These are phyloP conservation scores for Zaprionus gabonicus DNA, from an alignment of 1,140 invertebrate species.

Conservation along the genomic window DNA sequence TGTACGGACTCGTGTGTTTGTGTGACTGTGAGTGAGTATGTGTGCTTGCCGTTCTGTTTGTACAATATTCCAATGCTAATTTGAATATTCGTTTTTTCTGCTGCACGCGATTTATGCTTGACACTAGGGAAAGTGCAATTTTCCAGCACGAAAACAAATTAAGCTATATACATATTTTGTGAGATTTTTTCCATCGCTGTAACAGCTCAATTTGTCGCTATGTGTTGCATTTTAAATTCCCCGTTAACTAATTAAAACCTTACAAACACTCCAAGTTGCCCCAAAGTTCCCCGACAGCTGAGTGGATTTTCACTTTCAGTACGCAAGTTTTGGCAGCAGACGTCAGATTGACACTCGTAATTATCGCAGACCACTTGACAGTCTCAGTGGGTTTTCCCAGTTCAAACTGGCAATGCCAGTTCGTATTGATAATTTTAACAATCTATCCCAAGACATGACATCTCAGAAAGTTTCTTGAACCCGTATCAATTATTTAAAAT, in stretches of 20 bases:
- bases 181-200: constrained; percentile 46
- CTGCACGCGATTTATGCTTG: constrained; percentile 56
- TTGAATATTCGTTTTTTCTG: constrained; percentile 42
- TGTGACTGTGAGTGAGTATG: constrained; percentile 9
- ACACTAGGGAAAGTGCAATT: constrained; percentile 34
- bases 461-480: not conserved
- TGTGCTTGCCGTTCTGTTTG: constrained; percentile 24
- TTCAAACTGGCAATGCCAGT: not conserved
- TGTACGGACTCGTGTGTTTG: constrained; percentile 17
- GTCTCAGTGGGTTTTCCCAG: not conserved
- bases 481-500: not conserved
- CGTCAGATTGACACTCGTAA: constrained; percentile 35
- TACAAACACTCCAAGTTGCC: not conserved
- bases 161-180: constrained; percentile 71
- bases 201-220: constrained; percentile 18
- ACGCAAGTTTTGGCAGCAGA: constrained; percentile 31
- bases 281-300: not conserved
- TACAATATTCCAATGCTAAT: constrained; percentile 29
- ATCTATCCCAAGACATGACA: not conserved
- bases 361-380: constrained; percentile 18
- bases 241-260: constrained; percentile 33
- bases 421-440: not conserved
- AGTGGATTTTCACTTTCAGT: not conserved
- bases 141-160: constrained; percentile 58
- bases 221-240: not conserved